Percentiles rank a stretch among this genome's conserved stretches.
These are phyloP conservation scores for Coptodon bakossiorum DNA, from an alignment of 2,113 vertebrate species.

Conservation along the genomic window DNA sequence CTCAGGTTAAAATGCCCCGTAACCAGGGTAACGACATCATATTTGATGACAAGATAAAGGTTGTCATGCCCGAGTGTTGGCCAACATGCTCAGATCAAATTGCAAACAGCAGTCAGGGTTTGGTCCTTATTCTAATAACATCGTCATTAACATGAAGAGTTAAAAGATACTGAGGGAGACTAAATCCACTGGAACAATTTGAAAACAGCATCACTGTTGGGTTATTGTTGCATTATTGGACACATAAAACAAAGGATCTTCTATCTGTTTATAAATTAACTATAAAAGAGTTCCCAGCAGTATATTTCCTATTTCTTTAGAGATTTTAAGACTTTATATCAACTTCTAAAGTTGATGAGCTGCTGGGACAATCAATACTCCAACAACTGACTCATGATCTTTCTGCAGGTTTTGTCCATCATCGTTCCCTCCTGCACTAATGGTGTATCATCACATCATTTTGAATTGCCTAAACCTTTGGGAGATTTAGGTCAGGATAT, in stretches of 20 bases:
- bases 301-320: neutral
- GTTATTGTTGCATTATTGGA: neutral
- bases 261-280: neutral
- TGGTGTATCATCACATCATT: neutral
- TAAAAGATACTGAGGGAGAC: neutral
- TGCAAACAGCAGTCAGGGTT: neutral
- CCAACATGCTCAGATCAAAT: neutral
- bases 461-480: neutral
- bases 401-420: neutral
- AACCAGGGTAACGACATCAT: neutral
- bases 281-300: neutral
- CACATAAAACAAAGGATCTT: neutral
- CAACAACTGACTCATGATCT: neutral
- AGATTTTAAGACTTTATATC: neutral
- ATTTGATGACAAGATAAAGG: neutral
- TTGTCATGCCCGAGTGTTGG: neutral
- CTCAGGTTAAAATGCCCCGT: neutral
- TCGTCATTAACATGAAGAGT: neutral
- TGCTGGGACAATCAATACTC: neutral
- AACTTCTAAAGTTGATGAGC: neutral
- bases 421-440: neutral
- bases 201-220: neutral
- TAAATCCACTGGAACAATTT: neutral
- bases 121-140: neutral
- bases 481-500: neutral